phyloP scores from a whole-genome alignment of 2,797 vertebrate genomes.

The Aplochiton taeniatus region DNA sequence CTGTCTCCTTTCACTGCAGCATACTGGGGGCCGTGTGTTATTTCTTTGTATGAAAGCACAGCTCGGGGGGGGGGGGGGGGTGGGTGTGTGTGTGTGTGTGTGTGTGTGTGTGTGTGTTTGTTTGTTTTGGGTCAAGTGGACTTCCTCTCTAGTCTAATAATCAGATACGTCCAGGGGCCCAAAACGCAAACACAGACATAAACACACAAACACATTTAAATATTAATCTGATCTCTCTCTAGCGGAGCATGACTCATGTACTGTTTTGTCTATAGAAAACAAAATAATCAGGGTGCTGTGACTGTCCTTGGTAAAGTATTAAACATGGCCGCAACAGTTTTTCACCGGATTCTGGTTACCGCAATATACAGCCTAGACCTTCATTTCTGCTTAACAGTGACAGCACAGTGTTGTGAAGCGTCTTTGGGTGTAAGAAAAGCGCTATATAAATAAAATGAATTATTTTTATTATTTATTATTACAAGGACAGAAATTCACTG shows the following conservation, averaged over 20 bases:
- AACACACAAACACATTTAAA: slow-evolving; percentile 25
- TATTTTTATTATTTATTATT: too few species aligned
- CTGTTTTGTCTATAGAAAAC: not conserved
- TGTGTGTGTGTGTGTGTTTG: slow-evolving; percentile 7
- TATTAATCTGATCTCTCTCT: not conserved
- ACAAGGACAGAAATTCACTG: too few species aligned
- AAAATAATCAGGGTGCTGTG: not conserved
- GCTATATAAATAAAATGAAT: too few species aligned
- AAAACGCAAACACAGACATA: slow-evolving; percentile 24
- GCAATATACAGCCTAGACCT: too few species aligned
- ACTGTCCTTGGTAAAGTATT: too few species aligned
- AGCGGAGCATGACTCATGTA: slow-evolving; percentile 16
- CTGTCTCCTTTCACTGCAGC: not conserved
- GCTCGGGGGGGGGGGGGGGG: not conserved
- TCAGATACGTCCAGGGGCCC: not conserved
- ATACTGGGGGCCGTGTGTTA: not conserved
- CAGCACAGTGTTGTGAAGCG: too few species aligned
- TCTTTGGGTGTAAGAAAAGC: too few species aligned
- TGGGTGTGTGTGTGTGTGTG: slow-evolving; percentile 13
- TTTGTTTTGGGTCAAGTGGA: not conserved
- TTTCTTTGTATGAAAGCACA: too few species aligned
- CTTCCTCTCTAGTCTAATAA: too few species aligned
- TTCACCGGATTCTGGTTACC: too few species aligned
- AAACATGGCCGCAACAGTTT: too few species aligned
- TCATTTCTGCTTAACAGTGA: too few species aligned